Evolutionary conservation across 2,797 vertebrate species (phyloP).

Genomic region (Heliangelus exortis): DNA sequence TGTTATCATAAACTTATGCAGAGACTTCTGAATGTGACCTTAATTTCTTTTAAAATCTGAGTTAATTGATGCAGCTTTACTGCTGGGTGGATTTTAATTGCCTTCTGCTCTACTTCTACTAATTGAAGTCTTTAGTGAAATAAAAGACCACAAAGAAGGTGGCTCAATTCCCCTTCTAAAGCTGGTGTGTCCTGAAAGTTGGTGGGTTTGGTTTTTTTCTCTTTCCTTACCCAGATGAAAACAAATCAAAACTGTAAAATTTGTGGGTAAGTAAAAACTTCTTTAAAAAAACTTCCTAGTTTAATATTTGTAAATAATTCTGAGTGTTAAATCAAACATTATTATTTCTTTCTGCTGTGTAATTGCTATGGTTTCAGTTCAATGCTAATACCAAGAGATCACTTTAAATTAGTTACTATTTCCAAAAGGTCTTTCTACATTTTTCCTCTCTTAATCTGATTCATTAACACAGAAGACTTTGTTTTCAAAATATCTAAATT

Average conservation of each 20-base stretch:
- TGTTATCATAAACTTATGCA: not conserved
- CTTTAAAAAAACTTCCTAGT: not conserved
- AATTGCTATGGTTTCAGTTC: not conserved
- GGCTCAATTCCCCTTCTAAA: not conserved
- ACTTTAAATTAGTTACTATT: not conserved
- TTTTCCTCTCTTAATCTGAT: not conserved
- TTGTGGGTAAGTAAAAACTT: not conserved
- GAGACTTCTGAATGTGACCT: not conserved
- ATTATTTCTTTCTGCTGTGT: accelerated
- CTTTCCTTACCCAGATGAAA: not conserved
- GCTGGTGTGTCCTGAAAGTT: not conserved
- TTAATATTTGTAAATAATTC: not conserved
- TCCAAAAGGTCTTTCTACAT: not conserved
- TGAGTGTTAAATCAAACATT: not conserved
- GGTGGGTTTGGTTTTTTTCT: not conserved
- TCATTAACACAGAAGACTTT: not conserved
- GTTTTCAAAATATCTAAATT: not conserved
- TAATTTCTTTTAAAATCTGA: not conserved
- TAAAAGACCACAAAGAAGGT: not conserved
- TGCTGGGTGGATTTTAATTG: not conserved
- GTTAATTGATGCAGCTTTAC: not conserved
- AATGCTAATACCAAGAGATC: not conserved
- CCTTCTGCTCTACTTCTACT: not conserved
- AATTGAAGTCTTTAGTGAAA: not conserved
- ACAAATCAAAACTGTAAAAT: not conserved